Evolutionary conservation across 2,797 vertebrate genomes (phyloP).

Genomic region (Oreortyx pictus): DNA sequence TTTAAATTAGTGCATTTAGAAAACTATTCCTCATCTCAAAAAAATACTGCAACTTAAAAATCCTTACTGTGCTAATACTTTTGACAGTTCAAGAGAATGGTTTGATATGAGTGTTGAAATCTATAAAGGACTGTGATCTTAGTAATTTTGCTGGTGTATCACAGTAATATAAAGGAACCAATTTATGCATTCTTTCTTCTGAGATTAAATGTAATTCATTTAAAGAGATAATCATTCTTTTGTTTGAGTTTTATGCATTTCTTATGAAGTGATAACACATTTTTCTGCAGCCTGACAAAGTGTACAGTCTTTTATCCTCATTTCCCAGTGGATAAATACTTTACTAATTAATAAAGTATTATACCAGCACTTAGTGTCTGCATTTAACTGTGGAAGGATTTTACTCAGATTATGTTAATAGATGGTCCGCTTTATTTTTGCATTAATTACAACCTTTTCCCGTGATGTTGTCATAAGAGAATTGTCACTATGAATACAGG

Average conservation of each 20-base stretch:
- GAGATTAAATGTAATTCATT: constrained; percentile 83
- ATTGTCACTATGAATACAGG: constrained; percentile 66
- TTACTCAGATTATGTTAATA: constrained; percentile 84
- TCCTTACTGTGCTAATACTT: neutral
- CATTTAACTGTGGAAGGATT: constrained; percentile 80
- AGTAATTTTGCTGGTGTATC: constrained; percentile 66
- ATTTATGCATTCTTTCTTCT: constrained; percentile 79
- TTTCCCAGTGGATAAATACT: constrained; percentile 84
- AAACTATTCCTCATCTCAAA: neutral
- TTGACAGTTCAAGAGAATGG: neutral
- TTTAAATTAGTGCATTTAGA: neutral
- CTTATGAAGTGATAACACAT: constrained; percentile 81
- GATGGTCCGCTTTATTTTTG: constrained; percentile 79
- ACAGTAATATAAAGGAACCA: constrained; percentile 65
- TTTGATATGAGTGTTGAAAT: constrained; percentile 54
- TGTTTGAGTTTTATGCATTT: constrained; percentile 83
- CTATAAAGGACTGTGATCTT: constrained; percentile 54
- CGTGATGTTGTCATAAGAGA: constrained; percentile 65
- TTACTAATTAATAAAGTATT: constrained; percentile 85
- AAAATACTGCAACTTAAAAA: constrained; percentile 38
- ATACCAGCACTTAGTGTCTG: constrained; percentile 79
- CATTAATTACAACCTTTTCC: constrained; percentile 80
- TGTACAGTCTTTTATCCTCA: constrained; percentile 78
- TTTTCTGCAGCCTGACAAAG: constrained; percentile 80
- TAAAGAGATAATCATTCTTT: constrained; percentile 82